Conservation (phyloP, 2,797 vertebrate genomes). For the Gymnodraco acuticeps region DNA sequence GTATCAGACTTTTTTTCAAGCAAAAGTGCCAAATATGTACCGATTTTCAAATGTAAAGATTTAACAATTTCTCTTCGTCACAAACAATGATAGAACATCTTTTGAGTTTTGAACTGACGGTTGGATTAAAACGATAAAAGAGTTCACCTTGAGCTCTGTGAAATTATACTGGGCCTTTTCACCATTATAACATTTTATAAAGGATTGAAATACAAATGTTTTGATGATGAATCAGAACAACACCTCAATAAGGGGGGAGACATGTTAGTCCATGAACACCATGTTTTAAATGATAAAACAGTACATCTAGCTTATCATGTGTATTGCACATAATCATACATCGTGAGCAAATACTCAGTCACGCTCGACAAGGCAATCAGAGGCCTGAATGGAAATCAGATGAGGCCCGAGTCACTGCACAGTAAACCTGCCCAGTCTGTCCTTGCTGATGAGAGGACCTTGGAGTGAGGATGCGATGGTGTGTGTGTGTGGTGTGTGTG, state of each 20-base stretch:
- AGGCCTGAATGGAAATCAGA: slow-evolving; percentile 48
- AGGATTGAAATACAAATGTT: no score
- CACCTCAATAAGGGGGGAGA: not conserved
- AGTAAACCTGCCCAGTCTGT: slow-evolving; percentile 42
- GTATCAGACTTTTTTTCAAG: not conserved
- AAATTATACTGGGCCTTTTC: not conserved
- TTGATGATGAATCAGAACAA: no score
- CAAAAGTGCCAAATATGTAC: not conserved
- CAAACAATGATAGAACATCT: not conserved
- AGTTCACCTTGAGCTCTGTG: not conserved
- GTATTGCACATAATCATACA: slow-evolving; percentile 23
- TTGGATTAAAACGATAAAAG: not conserved
- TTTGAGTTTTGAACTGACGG: not conserved
- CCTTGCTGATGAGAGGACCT: slow-evolving; percentile 65
- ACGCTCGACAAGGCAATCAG: slow-evolving; percentile 39
- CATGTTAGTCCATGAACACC: slow-evolving; percentile 11
- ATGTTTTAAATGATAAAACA: slow-evolving; percentile 12
- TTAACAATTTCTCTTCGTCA: not conserved
- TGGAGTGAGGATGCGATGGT: slow-evolving; percentile 50
- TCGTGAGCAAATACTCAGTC: slow-evolving; percentile 18
- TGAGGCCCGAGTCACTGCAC: slow-evolving; percentile 54
- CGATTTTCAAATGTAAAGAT: not conserved
- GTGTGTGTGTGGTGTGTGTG: not conserved
- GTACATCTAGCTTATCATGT: not conserved
- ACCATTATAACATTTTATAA: not conserved